phyloP scores from a whole-genome alignment of 2,797 vertebrate genomes.

The Danio albolineatus region DNA sequence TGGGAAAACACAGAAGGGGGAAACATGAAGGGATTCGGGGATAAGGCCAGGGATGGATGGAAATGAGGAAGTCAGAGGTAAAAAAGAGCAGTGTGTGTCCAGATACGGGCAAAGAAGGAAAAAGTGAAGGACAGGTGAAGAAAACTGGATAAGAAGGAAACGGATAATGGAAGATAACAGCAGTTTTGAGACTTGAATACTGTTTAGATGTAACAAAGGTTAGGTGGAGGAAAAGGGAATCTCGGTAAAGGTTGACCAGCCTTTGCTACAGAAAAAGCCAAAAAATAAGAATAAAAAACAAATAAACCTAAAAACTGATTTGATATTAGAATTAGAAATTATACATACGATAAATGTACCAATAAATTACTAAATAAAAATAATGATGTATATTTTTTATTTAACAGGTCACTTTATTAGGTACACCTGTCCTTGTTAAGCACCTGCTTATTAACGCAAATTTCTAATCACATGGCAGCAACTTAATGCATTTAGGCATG shows the following conservation, averaged over 20 bases:
- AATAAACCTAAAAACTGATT: no score
- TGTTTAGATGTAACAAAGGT: background rate
- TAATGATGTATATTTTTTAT: no score
- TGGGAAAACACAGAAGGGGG: constrained; percentile 20
- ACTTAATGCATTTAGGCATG: no score
- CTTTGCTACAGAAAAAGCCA: no score
- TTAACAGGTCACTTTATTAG: no score
- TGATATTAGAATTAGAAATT: no score
- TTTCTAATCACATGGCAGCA: no score
- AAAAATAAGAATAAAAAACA: no score
- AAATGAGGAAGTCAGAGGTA: constrained; percentile 50
- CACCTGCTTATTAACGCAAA: no score
- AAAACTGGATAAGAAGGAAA: background rate
- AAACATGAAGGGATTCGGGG: constrained; percentile 42
- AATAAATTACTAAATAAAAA: no score
- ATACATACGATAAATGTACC: no score
- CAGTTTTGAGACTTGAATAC: constrained; percentile 32
- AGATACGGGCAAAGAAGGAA: constrained; percentile 26
- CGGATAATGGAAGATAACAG: constrained; percentile 10
- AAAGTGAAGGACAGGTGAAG: background rate
- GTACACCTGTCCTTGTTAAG: no score
- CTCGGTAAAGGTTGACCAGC: background rate
- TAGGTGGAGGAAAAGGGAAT: background rate
- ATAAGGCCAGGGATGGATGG: constrained; percentile 48
- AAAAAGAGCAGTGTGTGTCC: constrained; percentile 15